Evolutionary conservation across 2,113 vertebrate species (phyloP), one percentile per base, ranked within the genome.

Genomic region (Cyprinus carpio): DNA sequence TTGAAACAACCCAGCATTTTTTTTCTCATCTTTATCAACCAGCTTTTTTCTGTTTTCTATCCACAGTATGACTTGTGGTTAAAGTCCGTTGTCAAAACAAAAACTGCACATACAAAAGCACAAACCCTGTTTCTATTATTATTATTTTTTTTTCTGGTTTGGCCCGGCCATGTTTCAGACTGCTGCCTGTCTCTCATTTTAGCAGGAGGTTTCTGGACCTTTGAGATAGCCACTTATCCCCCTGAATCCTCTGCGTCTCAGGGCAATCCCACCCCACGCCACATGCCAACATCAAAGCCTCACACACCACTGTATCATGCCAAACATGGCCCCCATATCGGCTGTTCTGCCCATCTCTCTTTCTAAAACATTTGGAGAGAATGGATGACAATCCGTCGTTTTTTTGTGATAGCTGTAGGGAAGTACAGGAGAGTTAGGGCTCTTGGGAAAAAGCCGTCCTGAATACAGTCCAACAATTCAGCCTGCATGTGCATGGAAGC

Each of bases 201-300:
- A 76, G 75, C 75, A 31, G 25, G 43, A 56, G 62, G n/a, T n/a
- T n/a, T n/a, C n/a, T n/a, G n/a, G n/a, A 76, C 64, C 76, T 40
- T 80, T 80, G 75, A 69, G 75, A 85, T 79, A 85, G 83, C 16
- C 31, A 27, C 75, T 69, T 71, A 80, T 85, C 51, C 84, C 76
- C 4, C 4, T n/a, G 49, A 85, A 85, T 80, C 65, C 76, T 23
- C 76, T 58, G n/a, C 49, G 31, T 80, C 75, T 85, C 62, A 43
- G 75, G 49, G 43, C 51, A 78, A 85, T 79, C 84, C 75, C 84
- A 71, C 72, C 84, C 76, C 64, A 84, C 51, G 37, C 84, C 37
- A 69, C 84, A 85, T 43, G 77, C 76, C 76, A 80, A 60, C 31
- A 56, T 79, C 76, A 85, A 80, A 79, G 76, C 49, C 51, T 60